A percentile compares a stretch with the other conserved stretches of the same genome.
Evolutionary conservation across 2,797 vertebrate species (phyloP).

Genomic region (Enteromius fasciolatus): DNA sequence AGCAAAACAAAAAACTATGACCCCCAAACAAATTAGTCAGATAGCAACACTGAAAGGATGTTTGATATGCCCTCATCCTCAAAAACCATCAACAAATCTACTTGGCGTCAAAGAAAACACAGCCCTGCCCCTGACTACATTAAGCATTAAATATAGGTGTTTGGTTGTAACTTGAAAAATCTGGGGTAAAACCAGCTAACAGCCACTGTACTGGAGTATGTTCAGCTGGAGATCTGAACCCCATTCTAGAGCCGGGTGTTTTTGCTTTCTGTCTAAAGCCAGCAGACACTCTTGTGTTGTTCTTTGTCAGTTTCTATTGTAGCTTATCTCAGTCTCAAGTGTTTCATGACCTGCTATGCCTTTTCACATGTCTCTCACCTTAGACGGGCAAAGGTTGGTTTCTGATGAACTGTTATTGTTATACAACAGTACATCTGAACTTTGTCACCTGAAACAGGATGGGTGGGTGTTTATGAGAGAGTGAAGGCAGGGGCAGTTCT

Average conservation of each 20-base stretch:
- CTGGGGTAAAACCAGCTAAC: neutral
- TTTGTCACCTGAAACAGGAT: constrained; percentile 46
- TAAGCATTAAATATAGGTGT: neutral
- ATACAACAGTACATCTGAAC: constrained; percentile 47
- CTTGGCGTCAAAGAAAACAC: neutral
- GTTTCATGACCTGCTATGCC: constrained; percentile 16
- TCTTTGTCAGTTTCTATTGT: neutral
- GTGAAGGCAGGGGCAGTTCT: constrained; percentile 37
- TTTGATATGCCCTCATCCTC: neutral
- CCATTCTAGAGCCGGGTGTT: neutral
- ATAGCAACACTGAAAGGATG: neutral
- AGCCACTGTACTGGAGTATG: neutral
- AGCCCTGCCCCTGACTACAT: neutral
- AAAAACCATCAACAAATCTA: neutral
- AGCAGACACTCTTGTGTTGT: neutral
- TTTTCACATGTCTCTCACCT: constrained; percentile 17
- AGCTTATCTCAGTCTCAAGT: neutral
- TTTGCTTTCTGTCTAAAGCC: neutral
- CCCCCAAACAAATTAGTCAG: neutral
- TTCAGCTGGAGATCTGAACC: constrained; percentile 8
- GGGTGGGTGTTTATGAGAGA: constrained; percentile 40
- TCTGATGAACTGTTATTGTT: constrained; percentile 28
- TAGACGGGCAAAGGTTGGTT: constrained; percentile 37
- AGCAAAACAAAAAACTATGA: neutral
- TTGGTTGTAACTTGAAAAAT: neutral